These are phyloP conservation scores for Halictus quadricinctus DNA, from an alignment of 2,888 invertebrate genomes.

Conservation along the genomic window DNA sequence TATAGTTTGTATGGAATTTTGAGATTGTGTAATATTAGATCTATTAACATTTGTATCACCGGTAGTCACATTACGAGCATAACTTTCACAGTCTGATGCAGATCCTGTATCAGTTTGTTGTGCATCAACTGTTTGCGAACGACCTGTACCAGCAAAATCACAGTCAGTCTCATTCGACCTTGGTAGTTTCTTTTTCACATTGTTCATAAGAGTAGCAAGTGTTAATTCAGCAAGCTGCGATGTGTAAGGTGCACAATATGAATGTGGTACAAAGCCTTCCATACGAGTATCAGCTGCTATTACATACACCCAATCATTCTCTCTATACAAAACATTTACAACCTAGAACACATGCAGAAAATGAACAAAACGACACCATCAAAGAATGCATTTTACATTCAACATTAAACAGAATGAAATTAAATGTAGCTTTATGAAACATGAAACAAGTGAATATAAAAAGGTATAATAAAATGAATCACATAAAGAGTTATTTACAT, in stretches of 20 bases:
- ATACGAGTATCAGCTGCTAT: conserved; percentile 94
- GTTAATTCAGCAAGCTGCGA: conserved; percentile 88
- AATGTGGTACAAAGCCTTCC: conserved; percentile 97
- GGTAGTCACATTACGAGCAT: conserved; percentile 84
- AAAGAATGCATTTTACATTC: conserved; percentile 21
- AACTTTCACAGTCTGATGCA: conserved; percentile 86
- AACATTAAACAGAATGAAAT: conserved; percentile 12
- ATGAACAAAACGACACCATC: conserved; percentile 35
- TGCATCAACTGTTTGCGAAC: conserved; percentile 77
- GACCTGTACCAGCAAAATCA: conserved; percentile 74
- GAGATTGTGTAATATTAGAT: conserved; percentile 82
- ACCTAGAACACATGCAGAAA: conserved; percentile 83
- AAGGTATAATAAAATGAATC: conserved; percentile 10
- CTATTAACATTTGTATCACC: conserved; percentile 80
- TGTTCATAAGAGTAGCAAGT: conserved; percentile 85
- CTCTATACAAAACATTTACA: conserved; percentile 96
- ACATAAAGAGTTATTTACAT: conserved; percentile 33
- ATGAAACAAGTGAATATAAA: conserved; percentile 16
- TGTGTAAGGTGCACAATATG: conserved; percentile 94
- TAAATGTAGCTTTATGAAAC: conserved; percentile 10
- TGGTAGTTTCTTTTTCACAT: conserved; percentile 93
- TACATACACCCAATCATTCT: conserved; percentile 99
- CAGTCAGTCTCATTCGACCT: conserved; percentile 82
- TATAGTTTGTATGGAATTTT: conserved; percentile 83
- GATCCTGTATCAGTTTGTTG: conserved; percentile 83